Conservation (phyloP, 1,140 invertebrate genomes). For the Caenorhabditis tropicalis region DNA sequence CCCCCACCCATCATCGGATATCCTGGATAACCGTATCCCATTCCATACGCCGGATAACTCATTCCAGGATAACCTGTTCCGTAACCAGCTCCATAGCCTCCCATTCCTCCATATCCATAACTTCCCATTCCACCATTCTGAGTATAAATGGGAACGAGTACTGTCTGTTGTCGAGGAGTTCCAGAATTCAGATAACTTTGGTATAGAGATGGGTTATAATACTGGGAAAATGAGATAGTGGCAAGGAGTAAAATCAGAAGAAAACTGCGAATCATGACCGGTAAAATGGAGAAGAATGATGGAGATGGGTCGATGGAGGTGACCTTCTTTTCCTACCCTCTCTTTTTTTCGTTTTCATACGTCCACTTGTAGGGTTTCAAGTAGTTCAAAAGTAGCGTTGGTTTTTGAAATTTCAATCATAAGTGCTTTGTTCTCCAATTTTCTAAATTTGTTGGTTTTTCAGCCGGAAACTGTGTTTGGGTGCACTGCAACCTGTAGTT, state of each 20-base stretch:
- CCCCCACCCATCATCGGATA: constrained; percentile 18
- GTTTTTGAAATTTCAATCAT: constrained; percentile 36
- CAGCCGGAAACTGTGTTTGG: not conserved
- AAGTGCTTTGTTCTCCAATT: constrained; percentile 20
- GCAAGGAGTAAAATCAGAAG: not conserved
- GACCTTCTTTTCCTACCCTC: constrained; percentile 37
- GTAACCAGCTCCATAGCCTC: not conserved
- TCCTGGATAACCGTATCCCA: not conserved
- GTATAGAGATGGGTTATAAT: constrained; percentile 15
- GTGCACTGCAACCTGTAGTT: not conserved
- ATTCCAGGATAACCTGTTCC: not conserved
- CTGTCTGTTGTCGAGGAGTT: not conserved
- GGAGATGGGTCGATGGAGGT: not conserved
- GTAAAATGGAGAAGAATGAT: not conserved
- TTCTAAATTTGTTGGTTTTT: constrained; percentile 1
- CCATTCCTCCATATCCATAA: not conserved
- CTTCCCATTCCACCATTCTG: not conserved
- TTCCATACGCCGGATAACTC: constrained; percentile 10
- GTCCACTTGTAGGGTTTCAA: constrained; percentile 36
- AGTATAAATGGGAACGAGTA: not conserved
- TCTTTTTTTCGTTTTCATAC: constrained; percentile 7
- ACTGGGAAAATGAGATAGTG: not conserved
- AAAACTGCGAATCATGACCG: not conserved
- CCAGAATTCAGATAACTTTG: constrained; percentile 28
- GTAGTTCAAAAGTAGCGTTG: constrained; percentile 13